Conservation (phyloP, 2,113 vertebrate genomes). For the Ornithorhynchus anatinus region DNA sequence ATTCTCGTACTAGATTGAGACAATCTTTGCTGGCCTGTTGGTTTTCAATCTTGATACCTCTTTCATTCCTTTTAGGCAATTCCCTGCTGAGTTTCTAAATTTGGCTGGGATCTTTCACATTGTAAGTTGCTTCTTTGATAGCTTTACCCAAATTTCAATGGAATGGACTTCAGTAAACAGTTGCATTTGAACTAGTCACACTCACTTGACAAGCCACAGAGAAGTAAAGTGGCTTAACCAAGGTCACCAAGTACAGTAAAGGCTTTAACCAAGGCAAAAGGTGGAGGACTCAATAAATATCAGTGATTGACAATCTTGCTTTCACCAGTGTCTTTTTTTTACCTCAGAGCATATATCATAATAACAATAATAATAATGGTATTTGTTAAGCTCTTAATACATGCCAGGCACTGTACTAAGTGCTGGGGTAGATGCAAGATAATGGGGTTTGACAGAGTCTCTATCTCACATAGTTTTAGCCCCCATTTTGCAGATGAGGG, state of each 20-base stretch:
- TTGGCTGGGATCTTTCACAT: conserved; percentile 47
- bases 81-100: conserved; percentile 58
- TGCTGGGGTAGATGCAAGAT: no score
- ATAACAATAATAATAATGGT: not conserved
- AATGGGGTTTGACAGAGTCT: no score
- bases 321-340: not conserved
- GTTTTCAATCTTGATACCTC: conserved; percentile 54
- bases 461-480: no score
- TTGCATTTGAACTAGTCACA: conserved; percentile 24
- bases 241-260: no score
- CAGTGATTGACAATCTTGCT: not conserved
- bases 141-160: conserved; percentile 34
- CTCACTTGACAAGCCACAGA: no score
- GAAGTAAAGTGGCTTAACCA: no score
- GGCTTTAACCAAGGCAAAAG: no score
- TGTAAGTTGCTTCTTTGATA: conserved; percentile 53
- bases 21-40: conserved; percentile 47
- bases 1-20: conserved; percentile 40
- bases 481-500: no score
- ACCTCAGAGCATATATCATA: not conserved
- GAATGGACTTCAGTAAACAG: conserved; percentile 41
- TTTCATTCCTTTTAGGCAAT: conserved; percentile 65
- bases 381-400: no score
- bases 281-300: no score
- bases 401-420: no score